phyloP scores from a whole-genome alignment of 2,113 vertebrate species.

The Tauraco erythrolophus region DNA sequence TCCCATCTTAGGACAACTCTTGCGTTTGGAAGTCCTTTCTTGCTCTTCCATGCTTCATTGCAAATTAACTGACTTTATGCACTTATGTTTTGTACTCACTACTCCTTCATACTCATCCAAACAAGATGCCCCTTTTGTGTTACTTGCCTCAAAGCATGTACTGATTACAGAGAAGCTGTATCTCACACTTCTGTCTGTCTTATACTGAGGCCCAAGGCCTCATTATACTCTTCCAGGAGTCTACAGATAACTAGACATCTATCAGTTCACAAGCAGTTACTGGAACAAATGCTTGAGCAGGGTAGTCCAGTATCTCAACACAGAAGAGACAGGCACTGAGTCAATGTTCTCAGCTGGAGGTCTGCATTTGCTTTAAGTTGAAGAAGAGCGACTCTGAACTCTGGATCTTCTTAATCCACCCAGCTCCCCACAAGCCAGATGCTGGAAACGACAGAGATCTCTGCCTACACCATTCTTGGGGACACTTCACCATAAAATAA shows the following conservation, averaged over 20 bases:
- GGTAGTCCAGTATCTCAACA: background rate
- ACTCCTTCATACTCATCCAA: background rate
- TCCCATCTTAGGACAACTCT: background rate
- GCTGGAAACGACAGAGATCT: background rate
- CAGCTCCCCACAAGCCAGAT: background rate
- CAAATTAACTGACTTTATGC: background rate
- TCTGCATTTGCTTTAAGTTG: background rate
- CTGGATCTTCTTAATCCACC: background rate
- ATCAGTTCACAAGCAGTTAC: background rate
- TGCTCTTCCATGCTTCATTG: background rate
- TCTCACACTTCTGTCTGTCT: background rate
- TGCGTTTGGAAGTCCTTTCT: background rate
- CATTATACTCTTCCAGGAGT: background rate
- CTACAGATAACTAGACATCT: background rate
- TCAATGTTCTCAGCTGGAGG: background rate
- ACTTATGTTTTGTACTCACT: background rate
- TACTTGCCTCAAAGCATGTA: background rate
- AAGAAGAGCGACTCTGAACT: background rate
- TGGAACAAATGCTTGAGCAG: background rate
- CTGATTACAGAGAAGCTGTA: background rate
- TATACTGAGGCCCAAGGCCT: background rate
- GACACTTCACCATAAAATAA: background rate
- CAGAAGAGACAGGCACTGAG: background rate
- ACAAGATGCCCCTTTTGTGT: background rate
- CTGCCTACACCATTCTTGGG: background rate